These are phyloP conservation scores for Otus sunia DNA, from an alignment of 2,113 vertebrate species.

Conservation along the genomic window DNA sequence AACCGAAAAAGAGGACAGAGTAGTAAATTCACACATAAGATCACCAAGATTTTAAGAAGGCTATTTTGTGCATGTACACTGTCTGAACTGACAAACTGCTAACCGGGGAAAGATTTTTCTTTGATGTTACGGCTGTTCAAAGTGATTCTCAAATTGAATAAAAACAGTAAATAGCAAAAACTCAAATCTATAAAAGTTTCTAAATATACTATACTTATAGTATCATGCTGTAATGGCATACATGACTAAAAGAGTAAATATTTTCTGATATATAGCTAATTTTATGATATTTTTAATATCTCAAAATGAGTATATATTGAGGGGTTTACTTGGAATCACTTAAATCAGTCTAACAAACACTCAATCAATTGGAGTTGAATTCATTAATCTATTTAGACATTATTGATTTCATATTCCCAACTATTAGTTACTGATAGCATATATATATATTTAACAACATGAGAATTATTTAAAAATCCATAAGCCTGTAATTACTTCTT, in stretches of 20 bases:
- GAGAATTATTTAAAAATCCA: not conserved
- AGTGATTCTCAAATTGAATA: not conserved
- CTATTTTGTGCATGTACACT: not conserved
- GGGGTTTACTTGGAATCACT: not conserved
- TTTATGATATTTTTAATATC: not conserved
- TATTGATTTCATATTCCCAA: not conserved
- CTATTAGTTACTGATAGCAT: not conserved
- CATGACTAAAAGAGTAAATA: not conserved
- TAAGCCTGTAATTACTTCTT: not conserved
- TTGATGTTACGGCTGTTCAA: not conserved
- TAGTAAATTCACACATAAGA: not conserved
- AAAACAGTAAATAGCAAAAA: not conserved
- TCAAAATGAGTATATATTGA: not conserved
- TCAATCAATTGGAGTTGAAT: not conserved
- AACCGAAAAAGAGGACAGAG: not conserved
- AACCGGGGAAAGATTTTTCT: not conserved
- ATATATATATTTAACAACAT: not conserved
- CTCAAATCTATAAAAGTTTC: not conserved
- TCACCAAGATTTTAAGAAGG: not conserved
- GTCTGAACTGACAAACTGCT: not conserved
- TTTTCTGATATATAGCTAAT: not conserved
- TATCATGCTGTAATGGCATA: not conserved
- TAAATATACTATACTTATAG: not conserved
- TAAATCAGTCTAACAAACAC: not conserved
- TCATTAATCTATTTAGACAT: not conserved